Evolutionary conservation across 1,140 invertebrate species (phyloP), one percentile per base, ranked within the genome.

Genomic region (Diuraphis noxia): DNA sequence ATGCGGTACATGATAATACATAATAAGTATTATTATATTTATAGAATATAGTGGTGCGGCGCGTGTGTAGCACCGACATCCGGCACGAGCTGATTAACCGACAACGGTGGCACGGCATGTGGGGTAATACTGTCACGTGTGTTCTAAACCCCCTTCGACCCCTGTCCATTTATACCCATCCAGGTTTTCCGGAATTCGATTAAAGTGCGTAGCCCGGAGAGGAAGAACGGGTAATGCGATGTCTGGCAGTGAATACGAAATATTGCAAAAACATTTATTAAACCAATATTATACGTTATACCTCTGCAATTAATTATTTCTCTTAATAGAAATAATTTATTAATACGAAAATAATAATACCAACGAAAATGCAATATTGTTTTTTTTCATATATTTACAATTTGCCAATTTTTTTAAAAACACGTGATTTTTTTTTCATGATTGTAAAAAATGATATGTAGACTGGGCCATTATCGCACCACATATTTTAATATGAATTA

Each of bases 231-330:
- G 21, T 40, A 41, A 77, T 88, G 52, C 87, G 38, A 43, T 21
- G 40, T 23, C n/a, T 77, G 88, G 38, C 72, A 25, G 63, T 43
- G 88, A 90, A 90, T 90, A 79, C 88, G 41, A 90, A 88, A 88
- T 88, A 72, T 72, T 40, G 10, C 52, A 63, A 88, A 90, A 90
- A 79, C 56, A 90, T 46, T 8, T 43, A 43, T 79, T 89, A 46
- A 43, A 40, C 40, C 25, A 72, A 88, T 38, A 84, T 4, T 77
- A 21, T 82, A 81, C 79, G 23, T 41, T 85, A 46, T 46, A 49
- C 19, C 9, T 86, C 6, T 10, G n/a, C 9, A 86, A 86, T 85
- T 36, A 41, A 34, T 34, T 85, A 81, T 81, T 13, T 41, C 36
- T 81, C 38, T 40, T 40, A 72, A 63, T 9, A 30, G 56, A 63